Evolutionary conservation across 2,113 vertebrate genomes (phyloP).

Genomic region (Anarhynchus alexandrinus): DNA sequence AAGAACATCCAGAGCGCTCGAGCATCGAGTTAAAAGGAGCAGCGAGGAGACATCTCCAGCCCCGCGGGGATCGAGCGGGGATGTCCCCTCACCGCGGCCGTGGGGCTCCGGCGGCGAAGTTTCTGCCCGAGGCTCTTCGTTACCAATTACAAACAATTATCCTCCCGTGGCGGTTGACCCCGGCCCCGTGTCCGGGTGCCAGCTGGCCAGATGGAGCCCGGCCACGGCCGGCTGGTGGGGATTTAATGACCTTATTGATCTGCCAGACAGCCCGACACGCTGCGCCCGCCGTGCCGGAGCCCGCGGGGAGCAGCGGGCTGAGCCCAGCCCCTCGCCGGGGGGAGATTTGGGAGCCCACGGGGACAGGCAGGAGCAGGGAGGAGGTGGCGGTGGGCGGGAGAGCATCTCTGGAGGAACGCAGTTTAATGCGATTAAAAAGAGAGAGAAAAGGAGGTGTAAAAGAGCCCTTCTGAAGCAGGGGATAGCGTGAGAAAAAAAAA

Average conservation of each 20-base stretch:
- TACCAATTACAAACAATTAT: constrained; percentile 16
- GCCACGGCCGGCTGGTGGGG: background rate
- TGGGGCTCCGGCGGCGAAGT: background rate
- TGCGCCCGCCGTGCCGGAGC: background rate
- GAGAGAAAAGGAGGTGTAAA: background rate
- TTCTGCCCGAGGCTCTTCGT: background rate
- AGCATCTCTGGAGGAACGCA: background rate
- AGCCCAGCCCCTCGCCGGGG: background rate
- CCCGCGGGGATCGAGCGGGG: rapidly evolving
- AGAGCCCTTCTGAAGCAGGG: background rate
- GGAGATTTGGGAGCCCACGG: background rate
- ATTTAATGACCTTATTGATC: background rate
- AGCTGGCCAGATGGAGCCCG: background rate
- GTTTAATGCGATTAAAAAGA: background rate
- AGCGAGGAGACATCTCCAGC: background rate
- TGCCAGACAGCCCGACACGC: background rate
- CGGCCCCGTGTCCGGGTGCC: background rate
- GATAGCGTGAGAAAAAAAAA: background rate
- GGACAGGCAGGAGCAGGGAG: background rate
- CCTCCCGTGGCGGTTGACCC: background rate
- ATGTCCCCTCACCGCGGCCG: rapidly evolving
- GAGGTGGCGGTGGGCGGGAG: rapidly evolving
- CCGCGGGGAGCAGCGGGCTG: background rate
- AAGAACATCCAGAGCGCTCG: background rate
- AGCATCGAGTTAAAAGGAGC: rapidly evolving